phyloP scores from a whole-genome alignment of 2,888 invertebrate genomes.

The Drosophila sordidula region DNA sequence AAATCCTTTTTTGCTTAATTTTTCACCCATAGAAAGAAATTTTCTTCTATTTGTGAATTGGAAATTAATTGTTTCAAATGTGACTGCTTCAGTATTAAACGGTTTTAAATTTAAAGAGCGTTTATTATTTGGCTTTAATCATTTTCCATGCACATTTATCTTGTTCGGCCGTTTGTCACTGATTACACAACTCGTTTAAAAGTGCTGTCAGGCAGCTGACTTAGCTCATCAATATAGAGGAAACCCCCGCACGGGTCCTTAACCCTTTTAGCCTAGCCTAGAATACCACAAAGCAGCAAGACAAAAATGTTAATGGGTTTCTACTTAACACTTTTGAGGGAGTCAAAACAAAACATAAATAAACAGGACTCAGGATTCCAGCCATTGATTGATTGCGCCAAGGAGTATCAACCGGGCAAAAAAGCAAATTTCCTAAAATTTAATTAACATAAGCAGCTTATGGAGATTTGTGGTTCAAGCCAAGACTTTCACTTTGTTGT shows the following conservation, averaged over 20 bases:
- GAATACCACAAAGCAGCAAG: slow-evolving; percentile 26
- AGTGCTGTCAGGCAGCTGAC: slow-evolving; percentile 37
- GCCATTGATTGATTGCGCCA: slow-evolving; percentile 66
- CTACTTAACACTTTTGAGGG: slow-evolving; percentile 50
- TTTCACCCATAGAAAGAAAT: no score
- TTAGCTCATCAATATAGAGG: slow-evolving; percentile 59
- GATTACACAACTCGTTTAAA: slow-evolving; percentile 39
- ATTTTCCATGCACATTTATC: slow-evolving; percentile 25
- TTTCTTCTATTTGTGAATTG: no score
- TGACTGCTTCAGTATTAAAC: no score
- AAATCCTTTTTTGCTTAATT: no score
- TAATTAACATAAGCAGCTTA: slow-evolving; percentile 80
- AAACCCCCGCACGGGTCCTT: slow-evolving; percentile 1
- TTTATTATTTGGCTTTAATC: no score
- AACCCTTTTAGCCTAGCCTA: slow-evolving; percentile 36
- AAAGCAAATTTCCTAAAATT: slow-evolving; percentile 49
- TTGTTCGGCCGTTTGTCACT: slow-evolving; percentile 39
- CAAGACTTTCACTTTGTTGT: slow-evolving; percentile 22
- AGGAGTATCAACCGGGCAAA: slow-evolving; percentile 11
- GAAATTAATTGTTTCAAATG: no score
- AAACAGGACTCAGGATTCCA: slow-evolving; percentile 19
- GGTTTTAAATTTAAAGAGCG: no score
- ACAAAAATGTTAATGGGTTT: slow-evolving; percentile 62
- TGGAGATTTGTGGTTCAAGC: neutral
- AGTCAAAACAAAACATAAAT: slow-evolving; percentile 37